These are phyloP conservation scores for Spisula solida DNA, from an alignment of 2,888 invertebrate genomes.

Conservation along the genomic window DNA sequence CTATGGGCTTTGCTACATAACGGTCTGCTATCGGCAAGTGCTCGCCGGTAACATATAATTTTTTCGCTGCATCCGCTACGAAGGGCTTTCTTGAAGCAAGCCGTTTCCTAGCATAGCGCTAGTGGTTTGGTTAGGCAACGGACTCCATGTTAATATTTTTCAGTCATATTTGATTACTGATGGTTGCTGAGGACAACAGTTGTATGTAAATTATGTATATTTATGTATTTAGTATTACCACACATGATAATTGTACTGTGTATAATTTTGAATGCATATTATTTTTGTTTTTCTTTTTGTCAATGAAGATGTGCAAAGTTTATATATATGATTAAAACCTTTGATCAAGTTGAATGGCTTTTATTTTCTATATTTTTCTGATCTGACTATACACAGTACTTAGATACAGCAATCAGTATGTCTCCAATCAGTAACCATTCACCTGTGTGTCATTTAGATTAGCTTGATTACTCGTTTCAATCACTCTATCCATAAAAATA, in stretches of 20 bases:
- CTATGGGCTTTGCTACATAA: no score
- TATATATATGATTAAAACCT: slow-evolving; percentile 9
- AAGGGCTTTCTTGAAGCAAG: no score
- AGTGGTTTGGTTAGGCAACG: no score
- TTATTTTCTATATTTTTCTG: neutral
- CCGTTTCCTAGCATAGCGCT: no score
- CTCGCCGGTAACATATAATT: no score
- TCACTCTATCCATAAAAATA: neutral
- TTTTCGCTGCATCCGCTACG: no score
- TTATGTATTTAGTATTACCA: neutral
- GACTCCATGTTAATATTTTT: no score
- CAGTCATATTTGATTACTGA: no score
- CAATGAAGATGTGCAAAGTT: slow-evolving; percentile 11
- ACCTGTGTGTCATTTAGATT: neutral
- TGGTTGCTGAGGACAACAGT: neutral
- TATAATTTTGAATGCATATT: neutral
- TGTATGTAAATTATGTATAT: neutral
- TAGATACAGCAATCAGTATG: neutral
- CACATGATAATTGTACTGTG: neutral
- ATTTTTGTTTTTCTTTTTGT: neutral
- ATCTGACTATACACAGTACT: neutral
- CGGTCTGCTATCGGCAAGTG: no score
- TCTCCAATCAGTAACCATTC: neutral
- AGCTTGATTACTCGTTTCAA: neutral
- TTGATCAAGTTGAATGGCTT: slow-evolving; percentile 5